phyloP scores from a whole-genome alignment of 2,888 invertebrate species.

The Xylota segnis region DNA sequence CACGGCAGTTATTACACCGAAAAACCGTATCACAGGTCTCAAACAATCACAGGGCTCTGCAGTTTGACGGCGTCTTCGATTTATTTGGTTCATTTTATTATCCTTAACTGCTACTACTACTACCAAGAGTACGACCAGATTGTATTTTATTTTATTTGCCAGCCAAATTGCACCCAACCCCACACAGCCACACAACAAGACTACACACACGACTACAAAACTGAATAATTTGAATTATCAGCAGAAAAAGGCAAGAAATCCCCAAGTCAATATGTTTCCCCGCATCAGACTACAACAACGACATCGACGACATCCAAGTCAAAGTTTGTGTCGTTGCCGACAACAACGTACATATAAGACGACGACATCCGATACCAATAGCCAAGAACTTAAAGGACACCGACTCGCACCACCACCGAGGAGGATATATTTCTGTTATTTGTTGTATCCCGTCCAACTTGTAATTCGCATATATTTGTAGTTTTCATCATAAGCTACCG shows the following conservation, averaged over 20 bases:
- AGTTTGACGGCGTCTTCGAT: slow-evolving; percentile 82
- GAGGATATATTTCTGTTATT: slow-evolving; percentile 53
- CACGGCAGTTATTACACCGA: slow-evolving; percentile 83
- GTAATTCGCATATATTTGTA: slow-evolving; percentile 78
- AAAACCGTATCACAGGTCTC: slow-evolving; percentile 83
- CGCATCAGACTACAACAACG: slow-evolving; percentile 48
- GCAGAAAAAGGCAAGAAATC: slow-evolving; percentile 47
- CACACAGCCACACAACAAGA: slow-evolving; percentile 36
- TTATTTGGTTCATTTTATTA: slow-evolving; percentile 80
- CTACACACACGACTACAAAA: slow-evolving; percentile 40
- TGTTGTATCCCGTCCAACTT: slow-evolving; percentile 69
- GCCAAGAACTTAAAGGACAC: slow-evolving; percentile 62
- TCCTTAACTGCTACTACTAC: slow-evolving; percentile 78
- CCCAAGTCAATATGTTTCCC: slow-evolving; percentile 71
- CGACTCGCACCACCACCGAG: slow-evolving; percentile 28
- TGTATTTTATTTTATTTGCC: slow-evolving; percentile 40
- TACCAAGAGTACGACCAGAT: slow-evolving; percentile 75
- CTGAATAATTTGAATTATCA: slow-evolving; percentile 73
- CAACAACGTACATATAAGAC: no score
- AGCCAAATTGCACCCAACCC: slow-evolving; percentile 56
- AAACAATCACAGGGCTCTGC: slow-evolving; percentile 83
- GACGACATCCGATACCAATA: slow-evolving; percentile 68
- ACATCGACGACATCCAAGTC: slow-evolving; percentile 58
- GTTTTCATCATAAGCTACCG: slow-evolving; percentile 69
- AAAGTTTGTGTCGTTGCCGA: slow-evolving; percentile 62